Conservation (phyloP, 2,888 invertebrate genomes). For the Epinotia bilunana region DNA sequence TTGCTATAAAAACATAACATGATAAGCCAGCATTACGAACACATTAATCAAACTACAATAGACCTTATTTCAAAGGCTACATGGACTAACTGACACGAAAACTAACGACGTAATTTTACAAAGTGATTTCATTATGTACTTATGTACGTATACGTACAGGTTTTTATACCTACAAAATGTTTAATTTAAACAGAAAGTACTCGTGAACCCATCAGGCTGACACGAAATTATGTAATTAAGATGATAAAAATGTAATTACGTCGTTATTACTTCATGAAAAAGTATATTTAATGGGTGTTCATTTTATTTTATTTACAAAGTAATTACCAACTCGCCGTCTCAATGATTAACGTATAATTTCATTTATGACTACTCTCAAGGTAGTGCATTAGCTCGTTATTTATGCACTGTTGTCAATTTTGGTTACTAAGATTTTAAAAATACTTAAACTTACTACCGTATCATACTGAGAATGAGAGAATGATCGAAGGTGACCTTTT, state of each 20-base stretch:
- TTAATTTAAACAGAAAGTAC: neutral
- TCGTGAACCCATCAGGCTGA: constrained; percentile 16
- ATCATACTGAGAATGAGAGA: no score
- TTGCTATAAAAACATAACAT: neutral
- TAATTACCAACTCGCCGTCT: neutral
- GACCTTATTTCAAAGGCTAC: neutral
- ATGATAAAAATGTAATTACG: constrained; percentile 24
- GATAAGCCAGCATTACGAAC: neutral
- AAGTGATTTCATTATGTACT: constrained; percentile 9
- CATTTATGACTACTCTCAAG: neutral
- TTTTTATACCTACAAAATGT: constrained; percentile 10
- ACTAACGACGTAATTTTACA: neutral
- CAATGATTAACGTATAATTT: constrained; percentile 2
- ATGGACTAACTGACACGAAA: neutral
- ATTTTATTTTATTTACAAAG: constrained; percentile 15
- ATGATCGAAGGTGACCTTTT: no score
- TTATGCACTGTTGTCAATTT: no score
- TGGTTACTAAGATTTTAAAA: no score
- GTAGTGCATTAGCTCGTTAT: no score
- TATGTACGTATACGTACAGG: neutral
- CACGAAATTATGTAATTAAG: constrained; percentile 30
- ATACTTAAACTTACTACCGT: no score
- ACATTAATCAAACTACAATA: constrained; percentile 2
- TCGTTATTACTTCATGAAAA: constrained; percentile 3
- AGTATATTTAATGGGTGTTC: constrained; percentile 10